Evolutionary conservation across 2,797 vertebrate species (phyloP).

Genomic region (Coccyzus lansbergi): DNA sequence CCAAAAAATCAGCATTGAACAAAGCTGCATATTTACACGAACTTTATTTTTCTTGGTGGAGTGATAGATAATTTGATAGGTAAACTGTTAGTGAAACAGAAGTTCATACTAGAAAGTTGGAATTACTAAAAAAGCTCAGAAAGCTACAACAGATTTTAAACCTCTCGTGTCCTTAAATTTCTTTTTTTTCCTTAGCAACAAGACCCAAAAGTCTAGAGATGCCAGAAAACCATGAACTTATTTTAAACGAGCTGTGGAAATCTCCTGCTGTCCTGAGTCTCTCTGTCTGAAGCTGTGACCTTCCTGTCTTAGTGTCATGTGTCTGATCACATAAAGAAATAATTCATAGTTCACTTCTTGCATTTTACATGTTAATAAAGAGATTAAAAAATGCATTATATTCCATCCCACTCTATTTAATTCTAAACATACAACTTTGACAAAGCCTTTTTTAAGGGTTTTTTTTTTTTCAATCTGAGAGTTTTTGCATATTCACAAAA

Average conservation of each 20-base stretch:
- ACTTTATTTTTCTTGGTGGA: not conserved
- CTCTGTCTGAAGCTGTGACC: constrained; percentile 51
- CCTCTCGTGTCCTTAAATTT: not conserved
- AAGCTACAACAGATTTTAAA: not conserved
- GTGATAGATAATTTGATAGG: not conserved
- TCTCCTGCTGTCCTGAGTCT: constrained; percentile 21
- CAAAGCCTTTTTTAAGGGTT: not conserved
- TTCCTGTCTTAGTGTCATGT: constrained; percentile 39
- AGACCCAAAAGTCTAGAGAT: constrained; percentile 28
- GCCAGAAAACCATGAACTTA: constrained; percentile 40
- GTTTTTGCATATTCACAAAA: not conserved
- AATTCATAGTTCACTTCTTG: not conserved
- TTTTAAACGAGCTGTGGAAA: constrained; percentile 68
- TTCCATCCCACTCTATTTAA: not conserved
- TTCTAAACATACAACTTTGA: not conserved
- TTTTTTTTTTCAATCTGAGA: not conserved
- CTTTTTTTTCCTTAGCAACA: not conserved
- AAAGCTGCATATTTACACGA: not conserved
- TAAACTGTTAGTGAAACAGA: not conserved
- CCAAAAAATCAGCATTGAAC: not conserved
- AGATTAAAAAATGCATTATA: not conserved
- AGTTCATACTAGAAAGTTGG: not conserved
- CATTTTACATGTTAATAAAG: not conserved
- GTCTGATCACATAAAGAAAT: constrained; percentile 36
- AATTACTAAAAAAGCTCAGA: not conserved